Percentiles rank a stretch among this genome's conserved stretches.
These are phyloP conservation scores for Empis stercorea DNA, from an alignment of 2,888 invertebrate genomes.

Conservation along the genomic window DNA sequence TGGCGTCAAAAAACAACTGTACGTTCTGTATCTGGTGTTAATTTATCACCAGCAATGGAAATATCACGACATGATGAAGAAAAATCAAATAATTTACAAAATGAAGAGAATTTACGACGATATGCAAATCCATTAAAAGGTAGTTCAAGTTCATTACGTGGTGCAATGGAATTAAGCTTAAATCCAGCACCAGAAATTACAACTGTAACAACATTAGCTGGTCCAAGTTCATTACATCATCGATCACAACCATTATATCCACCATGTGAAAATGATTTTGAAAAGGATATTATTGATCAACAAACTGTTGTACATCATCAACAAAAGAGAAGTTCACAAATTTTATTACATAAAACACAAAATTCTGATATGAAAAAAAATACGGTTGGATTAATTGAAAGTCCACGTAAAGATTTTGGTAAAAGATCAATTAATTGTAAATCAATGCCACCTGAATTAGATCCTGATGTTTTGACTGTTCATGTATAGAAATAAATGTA, in stretches of 20 bases:
- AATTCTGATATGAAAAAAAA: conserved; percentile 75
- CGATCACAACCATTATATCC: conserved; percentile 35
- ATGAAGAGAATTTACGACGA: conserved; percentile 76
- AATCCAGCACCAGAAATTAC: conserved; percentile 32
- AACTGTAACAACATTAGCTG: conserved; percentile 31
- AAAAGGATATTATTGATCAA: conserved; percentile 30
- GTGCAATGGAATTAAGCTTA: conserved; percentile 39
- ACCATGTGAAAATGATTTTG: conserved; percentile 30
- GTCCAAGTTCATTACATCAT: conserved; percentile 29
- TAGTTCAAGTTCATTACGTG: conserved; percentile 40
- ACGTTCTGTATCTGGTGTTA: conserved; percentile 40
- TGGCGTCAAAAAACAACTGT: conserved; percentile 43
- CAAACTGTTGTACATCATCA: conserved; percentile 21
- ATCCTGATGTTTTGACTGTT: conserved; percentile 42
- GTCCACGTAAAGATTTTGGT: conserved; percentile 58
- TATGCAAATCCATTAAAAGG: conserved; percentile 69
- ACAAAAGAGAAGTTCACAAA: conserved; percentile 45
- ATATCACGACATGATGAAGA: conserved; percentile 65
- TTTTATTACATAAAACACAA: conserved; percentile 69
- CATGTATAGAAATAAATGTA: conserved; percentile 34
- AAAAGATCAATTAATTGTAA: conserved; percentile 55
- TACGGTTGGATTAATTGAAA: conserved; percentile 48
- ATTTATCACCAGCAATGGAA: conserved; percentile 42
- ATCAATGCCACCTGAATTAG: conserved; percentile 28
- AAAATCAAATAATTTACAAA: conserved; percentile 82